Percentiles rank a stretch among this genome's conserved stretches.
Evolutionary conservation across 1,140 invertebrate species (phyloP).

Genomic region (Cotesia vestalis): DNA sequence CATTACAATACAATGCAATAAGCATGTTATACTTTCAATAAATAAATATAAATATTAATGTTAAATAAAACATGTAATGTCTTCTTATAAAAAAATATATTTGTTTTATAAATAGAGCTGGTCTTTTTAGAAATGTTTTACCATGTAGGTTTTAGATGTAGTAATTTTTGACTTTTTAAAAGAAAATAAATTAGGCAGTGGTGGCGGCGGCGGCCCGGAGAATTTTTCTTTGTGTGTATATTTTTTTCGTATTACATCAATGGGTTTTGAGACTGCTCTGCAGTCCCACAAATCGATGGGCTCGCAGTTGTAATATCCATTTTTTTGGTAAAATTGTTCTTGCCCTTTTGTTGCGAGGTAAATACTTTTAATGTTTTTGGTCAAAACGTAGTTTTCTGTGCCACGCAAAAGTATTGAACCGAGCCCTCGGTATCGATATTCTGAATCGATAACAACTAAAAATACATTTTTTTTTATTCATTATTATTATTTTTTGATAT

Average conservation of each 20-base stretch:
- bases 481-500: not conserved
- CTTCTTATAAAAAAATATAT: constrained; percentile 9
- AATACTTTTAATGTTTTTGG: constrained; percentile 69
- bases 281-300: constrained; percentile 75
- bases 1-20: no score
- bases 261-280: constrained; percentile 43
- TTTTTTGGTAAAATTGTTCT: constrained; percentile 79
- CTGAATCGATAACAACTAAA: constrained; percentile 76
- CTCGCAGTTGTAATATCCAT: constrained; percentile 75
- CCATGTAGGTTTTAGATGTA: constrained; percentile 51
- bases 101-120: not conserved
- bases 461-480: constrained; percentile 25
- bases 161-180: not conserved
- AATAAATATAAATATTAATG: not conserved
- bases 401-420: constrained; percentile 76
- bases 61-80: constrained; percentile 22
- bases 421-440: constrained; percentile 75
- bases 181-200: constrained; percentile 51
- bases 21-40: no score
- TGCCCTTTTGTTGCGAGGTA: constrained; percentile 81
- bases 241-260: constrained; percentile 33
- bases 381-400: constrained; percentile 74
- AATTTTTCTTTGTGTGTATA: constrained; percentile 26
- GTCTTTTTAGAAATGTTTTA: constrained; percentile 46
- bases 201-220: constrained; percentile 57